Percentiles rank a stretch among this genome's conserved stretches.
Evolutionary conservation across 35 echinoderm and acorn worm genomes (phyloP).

Genomic region (Ophioderma brevispina): DNA sequence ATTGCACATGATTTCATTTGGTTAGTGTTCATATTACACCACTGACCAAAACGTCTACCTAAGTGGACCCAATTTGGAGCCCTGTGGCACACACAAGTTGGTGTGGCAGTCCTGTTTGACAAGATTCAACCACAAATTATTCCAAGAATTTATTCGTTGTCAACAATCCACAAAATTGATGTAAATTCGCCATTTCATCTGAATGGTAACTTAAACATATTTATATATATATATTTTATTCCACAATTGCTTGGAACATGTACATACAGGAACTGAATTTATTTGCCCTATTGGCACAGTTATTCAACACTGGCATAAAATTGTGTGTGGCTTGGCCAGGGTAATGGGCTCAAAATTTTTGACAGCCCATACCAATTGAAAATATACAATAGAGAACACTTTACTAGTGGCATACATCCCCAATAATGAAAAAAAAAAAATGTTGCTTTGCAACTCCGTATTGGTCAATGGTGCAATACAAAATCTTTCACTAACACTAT

Average conservation of each 20-base stretch:
- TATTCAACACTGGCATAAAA: neutral
- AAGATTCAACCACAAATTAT: neutral
- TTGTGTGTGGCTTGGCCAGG: neutral
- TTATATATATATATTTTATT: neutral
- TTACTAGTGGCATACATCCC: neutral
- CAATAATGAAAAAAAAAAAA: neutral
- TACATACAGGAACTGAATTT: neutral
- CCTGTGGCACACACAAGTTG: slow-evolving; percentile 12
- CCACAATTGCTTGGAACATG: neutral
- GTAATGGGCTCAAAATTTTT: neutral
- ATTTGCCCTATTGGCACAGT: neutral
- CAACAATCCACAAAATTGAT: neutral
- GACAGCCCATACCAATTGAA: no score
- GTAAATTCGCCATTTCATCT: neutral
- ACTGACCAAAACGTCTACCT: neutral
- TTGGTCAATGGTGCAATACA: neutral
- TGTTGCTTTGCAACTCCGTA: neutral
- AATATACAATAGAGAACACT: no score
- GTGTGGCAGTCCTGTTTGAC: slow-evolving; percentile 8
- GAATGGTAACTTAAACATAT: neutral
- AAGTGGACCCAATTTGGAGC: neutral
- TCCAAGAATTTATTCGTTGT: neutral
- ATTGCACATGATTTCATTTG: neutral
- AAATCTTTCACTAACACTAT: neutral
- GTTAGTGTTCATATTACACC: neutral